Evolutionary conservation across 2,888 invertebrate genomes (phyloP).

Genomic region (Stictocephala bisonia): DNA sequence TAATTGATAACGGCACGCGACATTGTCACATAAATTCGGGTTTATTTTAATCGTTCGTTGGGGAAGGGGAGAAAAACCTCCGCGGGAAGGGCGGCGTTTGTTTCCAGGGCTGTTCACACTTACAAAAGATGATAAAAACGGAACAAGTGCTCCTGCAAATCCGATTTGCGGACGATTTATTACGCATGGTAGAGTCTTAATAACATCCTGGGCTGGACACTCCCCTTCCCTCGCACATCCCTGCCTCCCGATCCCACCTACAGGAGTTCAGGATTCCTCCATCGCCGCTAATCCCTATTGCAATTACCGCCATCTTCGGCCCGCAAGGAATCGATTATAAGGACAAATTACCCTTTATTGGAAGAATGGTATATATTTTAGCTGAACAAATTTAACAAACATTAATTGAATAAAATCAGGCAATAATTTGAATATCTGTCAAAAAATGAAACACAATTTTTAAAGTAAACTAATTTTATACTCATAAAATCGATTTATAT

Average conservation of each 20-base stretch:
- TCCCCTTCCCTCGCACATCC: not conserved
- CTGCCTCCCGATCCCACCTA: too few relatives aligned
- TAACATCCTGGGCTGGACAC: not conserved
- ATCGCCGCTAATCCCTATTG: conserved; percentile 29
- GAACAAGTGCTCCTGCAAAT: conserved; percentile 44
- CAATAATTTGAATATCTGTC: too few relatives aligned
- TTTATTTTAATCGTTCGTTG: conserved; percentile 47
- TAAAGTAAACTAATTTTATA: too few relatives aligned
- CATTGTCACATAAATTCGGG: conserved; percentile 44
- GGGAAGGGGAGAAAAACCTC: conserved; percentile 44
- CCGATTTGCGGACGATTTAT: conserved; percentile 48
- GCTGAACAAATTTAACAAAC: too few relatives aligned
- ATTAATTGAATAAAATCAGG: too few relatives aligned
- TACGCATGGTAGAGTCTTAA: conserved; percentile 43
- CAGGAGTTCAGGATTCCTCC: conserved; percentile 9
- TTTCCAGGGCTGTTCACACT: conserved; percentile 33
- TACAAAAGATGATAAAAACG: conserved; percentile 42
- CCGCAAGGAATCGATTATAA: conserved; percentile 2
- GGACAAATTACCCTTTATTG: not conserved
- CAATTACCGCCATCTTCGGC: conserved; percentile 30
- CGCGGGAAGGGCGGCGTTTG: not conserved
- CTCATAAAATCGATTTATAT: too few relatives aligned
- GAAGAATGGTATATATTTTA: not conserved
- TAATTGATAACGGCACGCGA: conserved; percentile 51
- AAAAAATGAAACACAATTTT: too few relatives aligned